phyloP scores from a whole-genome alignment of 2,888 invertebrate genomes.

The Alloscopus bannaensis region DNA sequence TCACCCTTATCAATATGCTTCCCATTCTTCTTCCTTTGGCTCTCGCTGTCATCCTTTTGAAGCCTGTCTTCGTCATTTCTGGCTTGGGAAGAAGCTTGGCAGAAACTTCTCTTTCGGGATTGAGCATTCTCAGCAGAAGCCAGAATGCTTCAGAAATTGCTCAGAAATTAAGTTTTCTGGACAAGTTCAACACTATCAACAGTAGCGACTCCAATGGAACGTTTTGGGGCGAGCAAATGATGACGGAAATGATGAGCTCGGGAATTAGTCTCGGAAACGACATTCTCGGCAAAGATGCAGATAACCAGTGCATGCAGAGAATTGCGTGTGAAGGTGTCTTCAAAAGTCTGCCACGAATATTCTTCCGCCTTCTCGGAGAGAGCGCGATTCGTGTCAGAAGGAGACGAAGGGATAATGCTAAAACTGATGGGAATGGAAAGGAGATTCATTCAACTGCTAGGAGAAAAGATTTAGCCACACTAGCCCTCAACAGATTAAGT shows the following conservation, averaged over 20 bases:
- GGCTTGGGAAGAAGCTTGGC: neutral
- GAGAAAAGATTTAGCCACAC: slow-evolving; percentile 30
- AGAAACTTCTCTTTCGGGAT: neutral
- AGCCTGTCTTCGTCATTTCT: slow-evolving; percentile 29
- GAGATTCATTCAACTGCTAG: neutral
- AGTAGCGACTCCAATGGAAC: neutral
- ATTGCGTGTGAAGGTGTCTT: slow-evolving; percentile 52
- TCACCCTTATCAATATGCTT: neutral
- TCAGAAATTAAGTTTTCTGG: neutral
- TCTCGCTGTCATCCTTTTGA: slow-evolving; percentile 14
- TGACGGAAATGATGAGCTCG: slow-evolving; percentile 6
- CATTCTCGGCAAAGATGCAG: slow-evolving; percentile 16
- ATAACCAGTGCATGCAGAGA: slow-evolving; percentile 47
- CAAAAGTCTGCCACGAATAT: slow-evolving; percentile 45
- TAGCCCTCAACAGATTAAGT: slow-evolving; percentile 34
- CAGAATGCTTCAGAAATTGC: slow-evolving; percentile 1
- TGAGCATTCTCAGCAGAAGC: neutral
- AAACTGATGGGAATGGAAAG: neutral
- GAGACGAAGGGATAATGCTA: neutral
- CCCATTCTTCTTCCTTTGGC: slow-evolving; percentile 29
- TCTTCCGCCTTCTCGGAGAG: slow-evolving; percentile 33
- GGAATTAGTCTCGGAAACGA: slow-evolving; percentile 7
- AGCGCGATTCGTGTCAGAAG: neutral
- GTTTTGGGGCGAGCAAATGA: neutral
- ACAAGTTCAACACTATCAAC: neutral